Evolutionary conservation across 1,140 invertebrate species (phyloP), one percentile per base, ranked within the genome.

Genomic region (Drosophila suzukii): DNA sequence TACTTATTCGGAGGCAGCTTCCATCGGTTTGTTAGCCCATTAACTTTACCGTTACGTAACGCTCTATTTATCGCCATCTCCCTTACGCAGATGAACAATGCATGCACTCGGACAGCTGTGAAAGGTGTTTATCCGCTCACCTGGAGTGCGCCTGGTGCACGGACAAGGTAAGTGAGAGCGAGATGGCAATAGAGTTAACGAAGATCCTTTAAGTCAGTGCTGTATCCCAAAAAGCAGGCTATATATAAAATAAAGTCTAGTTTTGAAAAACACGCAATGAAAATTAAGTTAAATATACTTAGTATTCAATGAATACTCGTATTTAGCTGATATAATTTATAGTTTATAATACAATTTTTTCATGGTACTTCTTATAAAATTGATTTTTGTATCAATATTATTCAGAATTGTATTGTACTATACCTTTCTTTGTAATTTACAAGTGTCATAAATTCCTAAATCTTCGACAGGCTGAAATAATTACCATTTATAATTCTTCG

Each of bases 121-220:
- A 92, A 30, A 71, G 75, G 13, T 93, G 93, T 41, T 65, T 93
- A 0, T 77, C 78, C 3, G 82, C 88, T 0, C 81, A 81, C 41
- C 50, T 79, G 11, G 54, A 57, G 2, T 93, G 93, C 38, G 83
- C 92, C 34, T 93, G 93, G 93, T 93, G 93, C 58, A 92, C 92
- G 17, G 92, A 93, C 50, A 92, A 91, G 91, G 93, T 93, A 43
- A 75, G 75, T 30, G 32, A 3, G 2, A 46, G 12, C 4, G 27
- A 17, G 24, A 46, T 20, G 41, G 3, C 4, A 17, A 2, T 11
- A 34, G 10, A 34, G 6, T 8, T 4, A 34, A 12, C 10, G 20
- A 13, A 13, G 17, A 13, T 62, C 13, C 51, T 44, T 57, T 3
- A 34, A 53, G 11, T 0, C 17, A 32, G 44, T 4, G n/a, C 15